Conservation (phyloP, 2,888 invertebrate species). For the Glyphotaelius pellucidus region DNA sequence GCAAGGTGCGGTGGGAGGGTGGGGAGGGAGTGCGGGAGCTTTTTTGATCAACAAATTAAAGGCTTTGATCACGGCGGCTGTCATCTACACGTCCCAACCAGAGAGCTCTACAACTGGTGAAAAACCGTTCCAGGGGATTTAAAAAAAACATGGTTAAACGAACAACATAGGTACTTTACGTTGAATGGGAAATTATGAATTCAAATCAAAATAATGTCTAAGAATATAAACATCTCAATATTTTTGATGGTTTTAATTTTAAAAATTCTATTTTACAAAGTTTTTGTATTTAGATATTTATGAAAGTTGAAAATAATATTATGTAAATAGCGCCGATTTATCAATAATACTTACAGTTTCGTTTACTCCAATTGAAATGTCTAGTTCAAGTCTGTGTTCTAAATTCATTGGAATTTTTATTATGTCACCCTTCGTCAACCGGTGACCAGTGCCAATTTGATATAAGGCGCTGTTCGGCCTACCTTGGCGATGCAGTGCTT, state of each 20-base stretch:
- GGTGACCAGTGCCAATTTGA: too few relatives aligned
- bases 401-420: too few relatives aligned
- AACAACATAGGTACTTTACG: not conserved
- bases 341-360: too few relatives aligned
- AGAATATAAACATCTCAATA: not conserved
- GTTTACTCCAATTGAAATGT: too few relatives aligned
- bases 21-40: slow-evolving; percentile 16
- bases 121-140: slow-evolving; percentile 17
- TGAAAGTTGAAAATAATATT: too few relatives aligned
- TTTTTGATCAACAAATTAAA: slow-evolving; percentile 66
- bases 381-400: too few relatives aligned
- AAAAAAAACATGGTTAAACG: not conserved
- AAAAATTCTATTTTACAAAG: not conserved
- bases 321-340: too few relatives aligned
- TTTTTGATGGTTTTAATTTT: not conserved
- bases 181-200: not conserved
- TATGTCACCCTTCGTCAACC: too few relatives aligned
- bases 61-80: slow-evolving; percentile 66
- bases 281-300: too few relatives aligned
- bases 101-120: slow-evolving; percentile 22
- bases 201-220: not conserved
- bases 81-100: slow-evolving; percentile 54
- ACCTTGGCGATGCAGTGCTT: too few relatives aligned
- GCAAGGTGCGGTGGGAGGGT: not conserved
- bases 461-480: too few relatives aligned